Percentiles rank a stretch among this genome's conserved stretches.
Evolutionary conservation across 1,140 invertebrate species (phyloP).

Genomic region (Octopus bimaculoides): DNA sequence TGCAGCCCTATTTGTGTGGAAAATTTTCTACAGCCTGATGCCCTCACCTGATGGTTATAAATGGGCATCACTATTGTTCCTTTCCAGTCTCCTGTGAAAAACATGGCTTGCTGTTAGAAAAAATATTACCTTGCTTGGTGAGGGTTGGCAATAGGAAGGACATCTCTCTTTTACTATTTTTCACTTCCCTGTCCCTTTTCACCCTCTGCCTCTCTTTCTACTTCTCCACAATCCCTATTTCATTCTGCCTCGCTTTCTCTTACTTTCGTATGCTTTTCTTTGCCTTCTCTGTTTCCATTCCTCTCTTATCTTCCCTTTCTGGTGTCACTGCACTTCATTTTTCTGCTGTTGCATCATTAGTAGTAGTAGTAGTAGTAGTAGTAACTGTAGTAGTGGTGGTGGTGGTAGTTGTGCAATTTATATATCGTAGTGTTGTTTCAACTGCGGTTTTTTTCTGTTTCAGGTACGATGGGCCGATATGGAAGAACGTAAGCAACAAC

Average conservation of each 20-base stretch:
- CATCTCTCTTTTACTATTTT: not conserved
- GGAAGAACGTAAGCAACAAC: conserved; percentile 84
- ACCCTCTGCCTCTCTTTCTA: not conserved
- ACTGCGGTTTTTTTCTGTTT: conserved; percentile 32
- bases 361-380: too few relatives aligned
- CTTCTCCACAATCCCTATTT: not conserved
- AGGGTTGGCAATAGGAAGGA: too few relatives aligned
- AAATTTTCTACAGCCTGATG: too few relatives aligned
- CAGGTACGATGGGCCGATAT: conserved; percentile 97
- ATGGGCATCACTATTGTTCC: too few relatives aligned
- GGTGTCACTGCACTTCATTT: not conserved
- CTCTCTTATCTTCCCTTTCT: not conserved
- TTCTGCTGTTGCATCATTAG: too few relatives aligned
- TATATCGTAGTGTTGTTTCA: not conserved
- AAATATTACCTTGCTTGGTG: too few relatives aligned
- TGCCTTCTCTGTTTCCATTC: not conserved
- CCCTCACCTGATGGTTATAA: too few relatives aligned
- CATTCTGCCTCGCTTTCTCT: not conserved
- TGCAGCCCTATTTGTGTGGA: too few relatives aligned
- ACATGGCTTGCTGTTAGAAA: too few relatives aligned
- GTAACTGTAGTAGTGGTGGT: too few relatives aligned
- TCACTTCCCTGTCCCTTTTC: not conserved
- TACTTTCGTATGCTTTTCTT: not conserved
- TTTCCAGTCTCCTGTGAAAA: too few relatives aligned
- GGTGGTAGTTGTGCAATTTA: too few relatives aligned